phyloP scores from a whole-genome alignment of 2,113 vertebrate genomes.

The Oryzias javanicus region DNA sequence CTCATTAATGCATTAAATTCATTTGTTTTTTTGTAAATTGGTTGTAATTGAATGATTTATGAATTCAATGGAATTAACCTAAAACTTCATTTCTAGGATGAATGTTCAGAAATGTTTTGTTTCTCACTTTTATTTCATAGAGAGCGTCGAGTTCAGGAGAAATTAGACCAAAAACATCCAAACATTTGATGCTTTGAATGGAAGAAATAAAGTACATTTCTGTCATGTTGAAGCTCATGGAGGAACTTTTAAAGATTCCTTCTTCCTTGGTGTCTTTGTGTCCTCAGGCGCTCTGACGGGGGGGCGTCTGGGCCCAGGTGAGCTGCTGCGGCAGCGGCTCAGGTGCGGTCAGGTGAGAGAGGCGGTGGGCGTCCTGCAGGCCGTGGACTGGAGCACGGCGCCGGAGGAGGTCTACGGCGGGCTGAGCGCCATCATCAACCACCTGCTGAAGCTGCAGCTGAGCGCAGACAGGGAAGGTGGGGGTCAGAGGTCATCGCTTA shows the following conservation, averaged over 20 bases:
- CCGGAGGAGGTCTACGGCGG: constrained; percentile 82
- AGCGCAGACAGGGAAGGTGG: constrained; percentile 80
- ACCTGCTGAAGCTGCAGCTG: constrained; percentile 89
- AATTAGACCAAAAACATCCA: too few relatives aligned
- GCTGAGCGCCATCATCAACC: constrained; percentile 84
- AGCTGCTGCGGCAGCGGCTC: constrained; percentile 87
- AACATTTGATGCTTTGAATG: too few relatives aligned
- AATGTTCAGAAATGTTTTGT: too few relatives aligned
- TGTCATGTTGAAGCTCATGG: too few relatives aligned
- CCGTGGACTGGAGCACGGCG: constrained; percentile 90
- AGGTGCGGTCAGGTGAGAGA: constrained; percentile 79
- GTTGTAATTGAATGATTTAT: background rate
- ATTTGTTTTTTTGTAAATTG: background rate
- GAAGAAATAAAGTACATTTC: too few relatives aligned
- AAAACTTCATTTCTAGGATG: too few relatives aligned
- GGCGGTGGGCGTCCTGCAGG: constrained; percentile 85
- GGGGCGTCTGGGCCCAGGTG: constrained; percentile 80
- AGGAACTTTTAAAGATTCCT: too few relatives aligned
- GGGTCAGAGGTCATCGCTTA: too few relatives aligned
- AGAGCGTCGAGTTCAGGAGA: too few relatives aligned
- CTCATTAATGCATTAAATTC: too few relatives aligned
- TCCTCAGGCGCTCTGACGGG: constrained; percentile 81
- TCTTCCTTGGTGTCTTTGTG: too few relatives aligned
- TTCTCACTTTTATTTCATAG: too few relatives aligned
- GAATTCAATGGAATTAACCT: background rate